Percentiles rank a stretch among this genome's conserved stretches.
These are phyloP conservation scores for Pinna nobilis DNA, from an alignment of 1,140 invertebrate species.

Conservation along the genomic window DNA sequence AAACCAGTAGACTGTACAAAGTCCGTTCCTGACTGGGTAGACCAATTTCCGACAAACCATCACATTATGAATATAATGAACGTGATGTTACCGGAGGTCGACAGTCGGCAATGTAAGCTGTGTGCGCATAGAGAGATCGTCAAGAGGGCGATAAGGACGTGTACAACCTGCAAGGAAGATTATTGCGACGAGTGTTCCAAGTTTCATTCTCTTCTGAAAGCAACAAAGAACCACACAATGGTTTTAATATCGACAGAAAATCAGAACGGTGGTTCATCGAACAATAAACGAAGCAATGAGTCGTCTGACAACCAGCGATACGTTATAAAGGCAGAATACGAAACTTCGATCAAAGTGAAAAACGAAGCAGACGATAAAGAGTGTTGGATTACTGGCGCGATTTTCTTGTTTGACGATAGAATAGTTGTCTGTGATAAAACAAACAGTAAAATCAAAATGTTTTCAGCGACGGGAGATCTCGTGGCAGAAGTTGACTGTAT, in stretches of 20 bases:
- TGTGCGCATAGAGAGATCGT: constrained; percentile 3
- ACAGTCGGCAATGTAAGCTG: constrained; percentile 13
- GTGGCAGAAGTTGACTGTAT: constrained; percentile 12
- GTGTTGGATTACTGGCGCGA: constrained; percentile 17
- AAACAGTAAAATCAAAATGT: constrained; percentile 30
- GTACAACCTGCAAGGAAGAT: constrained; percentile 22
- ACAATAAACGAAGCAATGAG: neutral
- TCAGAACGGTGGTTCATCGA: neutral
- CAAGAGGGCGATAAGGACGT: constrained; percentile 3
- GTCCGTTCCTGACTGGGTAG: constrained; percentile 21
- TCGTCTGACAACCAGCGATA: neutral
- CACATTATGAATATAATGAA: constrained; percentile 27
- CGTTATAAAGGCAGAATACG: neutral
- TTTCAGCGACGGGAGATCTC: constrained; percentile 13
- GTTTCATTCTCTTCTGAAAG: constrained; percentile 26
- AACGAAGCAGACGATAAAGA: constrained; percentile 17
- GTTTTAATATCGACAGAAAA: neutral
- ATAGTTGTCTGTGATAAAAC: constrained; percentile 8
- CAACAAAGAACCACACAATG: constrained; percentile 23
- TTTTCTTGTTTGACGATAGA: constrained; percentile 31
- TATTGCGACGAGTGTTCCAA: constrained; percentile 32
- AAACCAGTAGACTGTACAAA: constrained; percentile 4
- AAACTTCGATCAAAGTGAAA: neutral
- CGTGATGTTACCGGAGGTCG: constrained; percentile 13
- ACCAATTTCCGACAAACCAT: constrained; percentile 33